These are phyloP conservation scores for Orthonevra nobilis DNA, from an alignment of 2,888 invertebrate genomes.

Conservation along the genomic window DNA sequence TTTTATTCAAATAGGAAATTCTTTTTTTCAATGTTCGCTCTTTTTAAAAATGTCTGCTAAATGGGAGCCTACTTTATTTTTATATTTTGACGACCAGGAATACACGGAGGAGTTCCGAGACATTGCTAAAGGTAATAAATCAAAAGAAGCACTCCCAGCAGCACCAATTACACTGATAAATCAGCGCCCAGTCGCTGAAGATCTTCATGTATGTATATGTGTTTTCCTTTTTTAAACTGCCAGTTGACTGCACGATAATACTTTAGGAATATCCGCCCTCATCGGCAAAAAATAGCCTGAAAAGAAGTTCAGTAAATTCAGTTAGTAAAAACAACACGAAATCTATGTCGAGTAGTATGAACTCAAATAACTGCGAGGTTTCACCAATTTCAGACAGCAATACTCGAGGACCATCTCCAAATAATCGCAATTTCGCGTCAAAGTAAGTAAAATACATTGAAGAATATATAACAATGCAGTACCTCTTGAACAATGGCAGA, in stretches of 20 bases:
- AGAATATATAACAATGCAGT: too few relatives aligned
- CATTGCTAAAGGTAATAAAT: conserved; percentile 94
- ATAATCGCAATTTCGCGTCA: conserved; percentile 83
- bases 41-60: too few relatives aligned
- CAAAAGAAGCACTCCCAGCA: conserved; percentile 94
- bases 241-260: too few relatives aligned
- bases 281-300: conserved; percentile 81
- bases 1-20: background rate
- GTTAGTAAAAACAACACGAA: conserved; percentile 66
- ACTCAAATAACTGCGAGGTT: conserved; percentile 57
- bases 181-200: conserved; percentile 96
- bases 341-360: conserved; percentile 54
- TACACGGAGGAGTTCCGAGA: conserved; percentile 98
- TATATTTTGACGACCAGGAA: too few relatives aligned
- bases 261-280: conserved; percentile 83
- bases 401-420: conserved; percentile 74
- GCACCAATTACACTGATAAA: conserved; percentile 97
- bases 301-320: conserved; percentile 80
- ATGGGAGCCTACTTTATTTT: too few relatives aligned
- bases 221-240: conserved; percentile 71
- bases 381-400: conserved; percentile 75
- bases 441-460: conserved; percentile 83
- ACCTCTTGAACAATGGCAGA: too few relatives aligned
- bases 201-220: conserved; percentile 85
- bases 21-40: too few relatives aligned